Base-by-base conservation (phyloP, 2,113 vertebrate genomes). In the Oncorhynchus kisutch region DNA sequence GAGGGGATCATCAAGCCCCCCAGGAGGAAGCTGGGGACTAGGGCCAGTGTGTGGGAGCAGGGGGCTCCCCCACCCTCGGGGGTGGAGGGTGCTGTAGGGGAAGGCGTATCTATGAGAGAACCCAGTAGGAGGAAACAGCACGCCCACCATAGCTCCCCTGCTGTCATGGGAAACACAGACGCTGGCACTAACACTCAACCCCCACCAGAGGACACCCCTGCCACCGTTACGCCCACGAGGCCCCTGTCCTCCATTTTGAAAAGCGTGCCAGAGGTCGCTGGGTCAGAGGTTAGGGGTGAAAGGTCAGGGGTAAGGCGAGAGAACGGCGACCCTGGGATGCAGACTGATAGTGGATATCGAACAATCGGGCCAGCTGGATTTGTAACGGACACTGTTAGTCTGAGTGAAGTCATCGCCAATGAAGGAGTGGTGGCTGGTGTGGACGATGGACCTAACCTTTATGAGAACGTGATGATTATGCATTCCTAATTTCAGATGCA, bases 1-100 rank as follows among this genome's bases (percentile, higher is more conserved):
- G 94, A 93, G 45, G 89, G 78, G 24, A 90, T 96, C 22, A 88
- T 90, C 71, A 97, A 97, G 85, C 95, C 96, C 0, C 95, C 94
- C 0, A 92, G 94, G 49, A 87, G 92, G 84, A 94, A 94, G 29
- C 92, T 95, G 20, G 92, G 92, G n/a, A 90, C 89, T 0, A 88
- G 82, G 73, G 92, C 78, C 0, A 90, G 80, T 2, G 84, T 73
- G 39, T 94, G 92, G 89, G 91, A 88, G 83, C 90, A 91, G 75
- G 79, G 87, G 18, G 82, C 64, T 45, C 84, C 76, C 0, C 18
- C 69, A 3, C 78, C 67, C 73, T 72, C 74, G 45, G 83, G 90
- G 78, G 77, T 84, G 81, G 59, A 16, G 59, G n/a, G 59, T 3
- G 2, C 13, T 8, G 59, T 8, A 22, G 59, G n/a, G 18, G 59